phyloP scores from a whole-genome alignment of 2,888 invertebrate species.

The Thelaira solivaga region DNA sequence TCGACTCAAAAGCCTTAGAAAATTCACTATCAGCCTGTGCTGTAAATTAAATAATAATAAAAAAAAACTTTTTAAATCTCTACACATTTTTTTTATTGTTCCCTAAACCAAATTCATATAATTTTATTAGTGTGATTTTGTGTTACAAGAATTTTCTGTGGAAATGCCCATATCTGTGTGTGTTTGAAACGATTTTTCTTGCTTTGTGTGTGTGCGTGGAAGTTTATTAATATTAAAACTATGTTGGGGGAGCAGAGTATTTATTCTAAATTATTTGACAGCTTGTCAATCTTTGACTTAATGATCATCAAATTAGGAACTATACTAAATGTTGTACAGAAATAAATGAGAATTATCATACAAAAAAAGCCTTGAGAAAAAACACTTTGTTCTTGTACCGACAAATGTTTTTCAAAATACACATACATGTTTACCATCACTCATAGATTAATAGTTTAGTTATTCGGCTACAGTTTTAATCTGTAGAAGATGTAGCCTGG shows the following conservation, averaged over 20 bases:
- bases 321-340: neutral
- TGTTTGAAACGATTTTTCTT: no score
- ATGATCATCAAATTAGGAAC: neutral
- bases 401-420: neutral
- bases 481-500: conserved; percentile 3
- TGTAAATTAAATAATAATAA: no score
- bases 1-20: no score
- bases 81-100: no score
- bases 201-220: no score
- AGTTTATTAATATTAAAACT: neutral
- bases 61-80: no score
- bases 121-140: no score
- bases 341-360: neutral
- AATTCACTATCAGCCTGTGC: no score
- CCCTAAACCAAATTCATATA: no score
- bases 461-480: neutral
- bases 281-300: neutral
- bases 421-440: neutral
- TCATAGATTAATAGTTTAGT: neutral
- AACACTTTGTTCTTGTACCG: conserved; percentile 19
- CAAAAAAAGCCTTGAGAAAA: neutral
- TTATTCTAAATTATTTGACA: conserved; percentile 1
- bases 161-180: no score
- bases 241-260: neutral
- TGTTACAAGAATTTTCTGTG: no score